Conservation (phyloP, 2,797 vertebrate genomes). For the Enteromius afrohamiltoni region DNA sequence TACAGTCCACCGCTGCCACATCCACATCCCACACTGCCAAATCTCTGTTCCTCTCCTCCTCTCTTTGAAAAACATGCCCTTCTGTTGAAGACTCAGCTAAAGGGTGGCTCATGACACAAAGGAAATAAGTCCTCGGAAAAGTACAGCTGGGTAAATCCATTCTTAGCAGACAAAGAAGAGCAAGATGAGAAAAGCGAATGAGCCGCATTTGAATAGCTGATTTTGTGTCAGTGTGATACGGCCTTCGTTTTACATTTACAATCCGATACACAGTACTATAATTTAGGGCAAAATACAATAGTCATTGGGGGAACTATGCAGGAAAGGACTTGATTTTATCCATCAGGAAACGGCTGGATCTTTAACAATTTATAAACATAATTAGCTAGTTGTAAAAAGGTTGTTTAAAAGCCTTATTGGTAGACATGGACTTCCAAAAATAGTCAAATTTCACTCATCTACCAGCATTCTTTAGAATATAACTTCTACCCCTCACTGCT, state of each 20-base stretch:
- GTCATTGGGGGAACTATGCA: not conserved
- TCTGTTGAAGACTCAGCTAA: conserved; percentile 10
- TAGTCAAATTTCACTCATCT: no score
- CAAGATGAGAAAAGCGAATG: not conserved
- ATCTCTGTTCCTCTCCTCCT: conserved; percentile 19
- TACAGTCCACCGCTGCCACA: conserved; percentile 69
- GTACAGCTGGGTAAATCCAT: not conserved
- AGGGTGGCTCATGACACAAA: conserved; percentile 19
- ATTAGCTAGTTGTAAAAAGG: not conserved
- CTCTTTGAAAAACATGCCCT: conserved; percentile 24
- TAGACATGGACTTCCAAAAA: not conserved
- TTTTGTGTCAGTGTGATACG: not conserved
- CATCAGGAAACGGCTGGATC: not conserved
- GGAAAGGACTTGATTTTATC: not conserved
- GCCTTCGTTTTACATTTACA: not conserved
- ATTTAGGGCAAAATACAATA: not conserved
- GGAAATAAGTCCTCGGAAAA: not conserved
- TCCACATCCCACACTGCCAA: conserved; percentile 62
- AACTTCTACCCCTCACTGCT: not conserved
- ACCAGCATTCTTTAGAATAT: no score
- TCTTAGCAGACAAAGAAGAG: conserved; percentile 17
- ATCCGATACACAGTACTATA: not conserved
- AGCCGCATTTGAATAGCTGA: not conserved
- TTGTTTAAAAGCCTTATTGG: not conserved
- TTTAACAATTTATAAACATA: not conserved